Evolutionary conservation across 2,113 vertebrate genomes (phyloP).

Genomic region (Morone chrysops): DNA sequence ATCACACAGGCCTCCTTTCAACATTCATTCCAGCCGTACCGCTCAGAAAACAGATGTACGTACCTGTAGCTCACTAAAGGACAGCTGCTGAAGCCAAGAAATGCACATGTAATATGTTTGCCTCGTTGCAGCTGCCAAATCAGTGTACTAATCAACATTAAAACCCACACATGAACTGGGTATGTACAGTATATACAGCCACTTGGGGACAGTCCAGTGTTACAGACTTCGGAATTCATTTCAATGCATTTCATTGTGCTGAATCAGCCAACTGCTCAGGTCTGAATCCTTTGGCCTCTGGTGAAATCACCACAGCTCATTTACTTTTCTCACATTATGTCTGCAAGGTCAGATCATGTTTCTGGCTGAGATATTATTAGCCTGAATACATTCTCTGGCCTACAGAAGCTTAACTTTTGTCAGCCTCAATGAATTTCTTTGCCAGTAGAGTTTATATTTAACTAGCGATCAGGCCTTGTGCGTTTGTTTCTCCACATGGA

Average conservation of each 20-base stretch:
- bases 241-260: not conserved
- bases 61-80: not conserved
- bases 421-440: not conserved
- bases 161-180: not conserved
- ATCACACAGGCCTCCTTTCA: constrained; percentile 15
- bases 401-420: not conserved
- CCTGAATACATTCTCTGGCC: not conserved
- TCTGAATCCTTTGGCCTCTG: not conserved
- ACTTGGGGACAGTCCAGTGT: not conserved
- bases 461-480: not conserved
- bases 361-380: constrained; percentile 21
- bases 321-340: constrained; percentile 18
- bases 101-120: constrained; percentile 5
- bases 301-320: constrained; percentile 10
- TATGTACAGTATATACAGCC: not conserved
- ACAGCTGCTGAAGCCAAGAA: constrained; percentile 29
- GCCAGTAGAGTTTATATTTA: not conserved
- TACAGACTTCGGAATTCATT: not conserved
- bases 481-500: not conserved
- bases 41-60: constrained; percentile 29
- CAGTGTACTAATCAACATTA: not conserved
- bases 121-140: not conserved
- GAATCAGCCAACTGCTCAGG: not conserved
- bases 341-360: not conserved
- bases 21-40: not conserved